Evolutionary conservation across 1,140 invertebrate genomes (phyloP).

Genomic region (Orius laevigatus): DNA sequence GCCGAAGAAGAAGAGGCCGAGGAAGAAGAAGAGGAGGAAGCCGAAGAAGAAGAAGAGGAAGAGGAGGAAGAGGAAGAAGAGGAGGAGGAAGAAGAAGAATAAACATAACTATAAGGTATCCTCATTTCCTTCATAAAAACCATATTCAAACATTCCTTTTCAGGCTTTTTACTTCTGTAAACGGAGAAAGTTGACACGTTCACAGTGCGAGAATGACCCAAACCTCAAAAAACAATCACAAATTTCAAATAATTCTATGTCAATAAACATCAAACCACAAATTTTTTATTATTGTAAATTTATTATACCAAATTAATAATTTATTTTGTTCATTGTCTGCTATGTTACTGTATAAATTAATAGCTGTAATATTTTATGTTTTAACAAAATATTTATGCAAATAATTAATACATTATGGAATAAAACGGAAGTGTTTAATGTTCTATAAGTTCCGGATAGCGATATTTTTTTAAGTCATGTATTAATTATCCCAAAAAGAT

Average conservation of each 20-base stretch:
- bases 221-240: not conserved
- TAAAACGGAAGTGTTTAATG: no score
- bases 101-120: not conserved
- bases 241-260: not conserved
- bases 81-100: slow-evolving; percentile 1
- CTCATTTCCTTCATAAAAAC: slow-evolving; percentile 8
- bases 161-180: no score
- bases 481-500: no score
- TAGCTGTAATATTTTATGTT: no score
- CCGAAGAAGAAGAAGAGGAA: slow-evolving; percentile 20
- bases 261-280: not conserved
- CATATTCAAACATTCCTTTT: not conserved
- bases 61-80: slow-evolving; percentile 18
- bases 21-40: slow-evolving; percentile 19
- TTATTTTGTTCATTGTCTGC: not conserved
- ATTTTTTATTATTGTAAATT: not conserved
- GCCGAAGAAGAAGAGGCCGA: slow-evolving; percentile 19
- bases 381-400: no score
- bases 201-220: slow-evolving; percentile 5
- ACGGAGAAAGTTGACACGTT: not conserved
- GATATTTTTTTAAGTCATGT: no score
- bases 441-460: no score
- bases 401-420: no score
- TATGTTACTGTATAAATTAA: no score
- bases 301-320: slow-evolving; percentile 8